Conservation (phyloP, 30 jellyfish, hydroid and myxozoan species). For the Clytia hemisphaerica region DNA sequence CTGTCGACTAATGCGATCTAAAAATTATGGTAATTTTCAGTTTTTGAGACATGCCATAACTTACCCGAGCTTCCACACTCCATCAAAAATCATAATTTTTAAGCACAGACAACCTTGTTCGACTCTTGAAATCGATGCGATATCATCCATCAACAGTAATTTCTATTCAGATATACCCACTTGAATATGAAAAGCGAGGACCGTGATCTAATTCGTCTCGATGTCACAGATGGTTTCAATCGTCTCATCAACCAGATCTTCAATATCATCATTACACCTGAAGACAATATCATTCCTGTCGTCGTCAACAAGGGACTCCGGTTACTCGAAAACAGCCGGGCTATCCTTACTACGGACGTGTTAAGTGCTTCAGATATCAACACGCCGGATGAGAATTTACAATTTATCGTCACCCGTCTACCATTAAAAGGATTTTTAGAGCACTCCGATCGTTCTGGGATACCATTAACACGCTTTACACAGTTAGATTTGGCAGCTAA, state of each 20-base stretch:
- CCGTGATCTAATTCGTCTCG: constrained; percentile 80
- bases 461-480: constrained; percentile 81
- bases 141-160: too few species aligned
- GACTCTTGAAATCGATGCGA: too few species aligned
- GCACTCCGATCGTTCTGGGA: constrained; percentile 67
- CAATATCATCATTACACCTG: constrained; percentile 66
- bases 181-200: constrained; percentile 45
- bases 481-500: constrained; percentile 88
- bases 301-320: constrained; percentile 83
- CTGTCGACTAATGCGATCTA: too few species aligned
- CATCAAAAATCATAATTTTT: too few species aligned
- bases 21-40: too few species aligned
- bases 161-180: constrained; percentile 58
- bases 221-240: constrained; percentile 89
- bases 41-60: too few species aligned
- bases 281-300: constrained; percentile 75
- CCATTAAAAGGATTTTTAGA: constrained; percentile 85
- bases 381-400: constrained; percentile 72
- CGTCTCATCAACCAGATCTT: constrained; percentile 87
- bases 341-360: constrained; percentile 78
- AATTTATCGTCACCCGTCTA: constrained; percentile 59
- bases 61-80: too few species aligned
- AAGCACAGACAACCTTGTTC: too few species aligned
- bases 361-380: constrained; percentile 92
- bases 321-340: constrained; percentile 61